phyloP scores from a whole-genome alignment of 2,113 vertebrate species.

The Callithrix jacchus region DNA sequence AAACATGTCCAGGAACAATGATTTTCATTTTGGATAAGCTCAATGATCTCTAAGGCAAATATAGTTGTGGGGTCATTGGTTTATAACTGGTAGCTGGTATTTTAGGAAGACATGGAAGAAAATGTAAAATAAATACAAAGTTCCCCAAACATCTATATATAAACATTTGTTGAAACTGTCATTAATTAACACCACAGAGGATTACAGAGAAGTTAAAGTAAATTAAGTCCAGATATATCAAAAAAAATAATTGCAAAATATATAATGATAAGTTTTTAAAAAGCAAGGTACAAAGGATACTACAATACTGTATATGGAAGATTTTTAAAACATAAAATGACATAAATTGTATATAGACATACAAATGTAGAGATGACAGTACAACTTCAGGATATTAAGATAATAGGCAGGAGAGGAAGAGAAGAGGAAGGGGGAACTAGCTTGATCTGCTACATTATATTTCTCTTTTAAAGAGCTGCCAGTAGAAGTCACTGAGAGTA shows the following conservation, averaged over 20 bases:
- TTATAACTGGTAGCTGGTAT: background rate
- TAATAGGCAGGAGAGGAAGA: background rate
- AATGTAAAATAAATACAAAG: background rate
- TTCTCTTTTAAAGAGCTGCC: background rate
- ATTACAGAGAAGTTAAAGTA: background rate
- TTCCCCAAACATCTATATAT: background rate
- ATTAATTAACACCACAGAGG: background rate
- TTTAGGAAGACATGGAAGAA: background rate
- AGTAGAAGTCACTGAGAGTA: background rate
- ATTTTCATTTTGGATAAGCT: background rate
- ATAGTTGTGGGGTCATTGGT: background rate
- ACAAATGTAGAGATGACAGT: background rate
- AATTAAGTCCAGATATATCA: conserved; percentile 9
- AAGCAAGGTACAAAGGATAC: background rate
- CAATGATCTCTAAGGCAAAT: background rate
- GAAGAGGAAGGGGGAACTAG: background rate
- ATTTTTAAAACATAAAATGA: background rate
- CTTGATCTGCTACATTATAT: background rate
- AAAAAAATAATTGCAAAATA: conserved; percentile 2
- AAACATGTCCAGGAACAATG: background rate
- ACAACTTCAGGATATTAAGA: background rate
- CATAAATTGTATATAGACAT: background rate
- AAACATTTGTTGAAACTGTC: background rate
- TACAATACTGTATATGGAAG: background rate
- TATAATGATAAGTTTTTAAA: background rate